Evolutionary conservation across 1,140 invertebrate genomes (phyloP).

Genomic region (Zaprionus ghesquierei): DNA sequence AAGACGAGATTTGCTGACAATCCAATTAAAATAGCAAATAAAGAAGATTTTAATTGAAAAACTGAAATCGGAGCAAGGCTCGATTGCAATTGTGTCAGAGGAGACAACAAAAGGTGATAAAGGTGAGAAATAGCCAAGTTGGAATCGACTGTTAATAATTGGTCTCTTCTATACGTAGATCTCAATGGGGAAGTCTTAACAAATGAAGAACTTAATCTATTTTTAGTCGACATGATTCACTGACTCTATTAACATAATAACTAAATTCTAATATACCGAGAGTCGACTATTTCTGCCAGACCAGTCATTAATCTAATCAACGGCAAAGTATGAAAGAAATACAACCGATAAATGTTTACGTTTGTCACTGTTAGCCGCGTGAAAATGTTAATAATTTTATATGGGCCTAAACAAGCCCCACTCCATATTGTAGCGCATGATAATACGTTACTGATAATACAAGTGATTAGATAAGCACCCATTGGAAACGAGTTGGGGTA

Average conservation of each 20-base stretch:
- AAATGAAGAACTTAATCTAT: not conserved
- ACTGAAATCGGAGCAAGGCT: slow-evolving; percentile 3
- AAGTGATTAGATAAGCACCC: not conserved
- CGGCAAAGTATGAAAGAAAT: not conserved
- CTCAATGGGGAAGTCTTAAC: not conserved
- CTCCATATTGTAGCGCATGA: not conserved
- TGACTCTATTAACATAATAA: not conserved
- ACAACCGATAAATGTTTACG: not conserved
- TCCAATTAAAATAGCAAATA: slow-evolving; percentile 69
- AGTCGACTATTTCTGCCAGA: not conserved
- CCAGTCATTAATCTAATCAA: not conserved
- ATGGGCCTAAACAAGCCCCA: not conserved
- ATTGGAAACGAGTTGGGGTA: not conserved
- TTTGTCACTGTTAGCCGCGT: not conserved
- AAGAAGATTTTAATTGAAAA: slow-evolving; percentile 49
- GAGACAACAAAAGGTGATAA: slow-evolving; percentile 2
- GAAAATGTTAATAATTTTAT: not conserved
- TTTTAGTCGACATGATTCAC: not conserved
- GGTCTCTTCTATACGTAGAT: not conserved
- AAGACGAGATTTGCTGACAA: slow-evolving; percentile 25
- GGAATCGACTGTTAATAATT: not conserved
- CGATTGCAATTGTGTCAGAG: not conserved
- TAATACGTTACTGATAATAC: not conserved
- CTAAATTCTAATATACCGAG: not conserved
- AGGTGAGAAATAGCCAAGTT: not conserved